A percentile compares a stretch with the other conserved stretches of the same genome.
Conservation (phyloP, 2,797 vertebrate genomes). For the Dallia pectoralis region DNA sequence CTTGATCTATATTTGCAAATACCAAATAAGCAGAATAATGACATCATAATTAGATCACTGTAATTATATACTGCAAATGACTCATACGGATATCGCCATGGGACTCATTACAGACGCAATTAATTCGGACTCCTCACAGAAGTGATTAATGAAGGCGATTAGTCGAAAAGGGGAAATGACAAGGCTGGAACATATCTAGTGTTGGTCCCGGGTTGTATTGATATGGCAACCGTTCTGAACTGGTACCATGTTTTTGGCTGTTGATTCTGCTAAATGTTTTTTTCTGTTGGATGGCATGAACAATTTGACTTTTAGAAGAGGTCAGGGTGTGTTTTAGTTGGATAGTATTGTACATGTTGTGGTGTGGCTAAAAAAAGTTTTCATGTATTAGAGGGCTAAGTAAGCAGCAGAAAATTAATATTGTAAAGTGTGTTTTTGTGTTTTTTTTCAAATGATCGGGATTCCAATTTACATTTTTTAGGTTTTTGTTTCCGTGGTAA, state of each 20-base stretch:
- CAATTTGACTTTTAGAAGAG: background rate
- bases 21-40: background rate
- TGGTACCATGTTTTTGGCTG: background rate
- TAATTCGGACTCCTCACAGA: slow-evolving; percentile 2
- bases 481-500: too few species aligned
- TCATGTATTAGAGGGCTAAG: too few species aligned
- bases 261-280: background rate
- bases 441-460: too few species aligned
- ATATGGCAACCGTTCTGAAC: background rate
- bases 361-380: background rate
- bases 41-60: background rate
- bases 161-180: background rate
- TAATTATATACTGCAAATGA: background rate
- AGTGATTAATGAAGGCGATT: slow-evolving; percentile 5
- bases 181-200: background rate
- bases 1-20: background rate
- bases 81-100: background rate
- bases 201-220: background rate
- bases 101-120: background rate
- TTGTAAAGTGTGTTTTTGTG: too few species aligned
- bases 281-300: background rate
- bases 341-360: background rate
- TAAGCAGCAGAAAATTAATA: too few species aligned
- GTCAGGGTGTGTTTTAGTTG: background rate
- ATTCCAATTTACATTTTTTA: too few species aligned